Conservation (phyloP, 2,888 invertebrate genomes). For the Trilocha varians region DNA sequence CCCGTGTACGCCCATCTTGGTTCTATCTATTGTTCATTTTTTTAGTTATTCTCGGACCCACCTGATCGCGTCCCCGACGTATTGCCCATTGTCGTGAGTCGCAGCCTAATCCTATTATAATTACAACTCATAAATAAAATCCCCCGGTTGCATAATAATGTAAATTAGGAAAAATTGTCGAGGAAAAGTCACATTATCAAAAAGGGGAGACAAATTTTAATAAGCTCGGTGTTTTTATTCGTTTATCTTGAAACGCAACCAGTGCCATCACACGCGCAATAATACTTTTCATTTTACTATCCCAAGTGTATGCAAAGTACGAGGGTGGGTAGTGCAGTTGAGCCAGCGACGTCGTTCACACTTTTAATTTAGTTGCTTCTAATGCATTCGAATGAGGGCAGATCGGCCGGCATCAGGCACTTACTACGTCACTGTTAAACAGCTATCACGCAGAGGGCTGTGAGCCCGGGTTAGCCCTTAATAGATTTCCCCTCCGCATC, state of each 20-base stretch:
- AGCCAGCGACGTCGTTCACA: slow-evolving; percentile 59
- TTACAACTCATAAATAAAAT: slow-evolving; percentile 6
- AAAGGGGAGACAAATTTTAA: slow-evolving; percentile 44
- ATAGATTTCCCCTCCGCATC: slow-evolving; percentile 66
- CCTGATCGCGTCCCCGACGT: background rate
- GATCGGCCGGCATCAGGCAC: slow-evolving; percentile 25
- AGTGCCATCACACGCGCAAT: slow-evolving; percentile 60
- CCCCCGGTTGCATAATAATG: slow-evolving; percentile 2
- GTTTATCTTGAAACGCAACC: slow-evolving; percentile 54
- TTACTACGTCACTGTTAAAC: slow-evolving; percentile 57
- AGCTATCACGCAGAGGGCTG: slow-evolving; percentile 64
- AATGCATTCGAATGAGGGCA: slow-evolving; percentile 67
- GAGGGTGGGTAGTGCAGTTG: slow-evolving; percentile 26
- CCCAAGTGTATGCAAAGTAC: slow-evolving; percentile 30
- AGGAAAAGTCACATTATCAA: slow-evolving; percentile 32
- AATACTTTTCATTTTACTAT: slow-evolving; percentile 66
- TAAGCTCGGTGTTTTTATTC: slow-evolving; percentile 50
- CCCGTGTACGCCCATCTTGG: slow-evolving; percentile 3
- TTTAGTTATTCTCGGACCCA: background rate
- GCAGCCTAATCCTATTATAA: background rate
- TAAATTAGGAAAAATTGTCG: slow-evolving; percentile 17
- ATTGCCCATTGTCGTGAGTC: background rate
- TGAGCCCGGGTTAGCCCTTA: slow-evolving; percentile 43
- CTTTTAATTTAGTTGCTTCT: slow-evolving; percentile 71
- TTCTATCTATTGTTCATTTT: slow-evolving; percentile 13